A percentile compares a stretch with the other conserved stretches of the same genome.
phyloP scores from a whole-genome alignment of 2,113 vertebrate genomes.

The Polypterus senegalus region DNA sequence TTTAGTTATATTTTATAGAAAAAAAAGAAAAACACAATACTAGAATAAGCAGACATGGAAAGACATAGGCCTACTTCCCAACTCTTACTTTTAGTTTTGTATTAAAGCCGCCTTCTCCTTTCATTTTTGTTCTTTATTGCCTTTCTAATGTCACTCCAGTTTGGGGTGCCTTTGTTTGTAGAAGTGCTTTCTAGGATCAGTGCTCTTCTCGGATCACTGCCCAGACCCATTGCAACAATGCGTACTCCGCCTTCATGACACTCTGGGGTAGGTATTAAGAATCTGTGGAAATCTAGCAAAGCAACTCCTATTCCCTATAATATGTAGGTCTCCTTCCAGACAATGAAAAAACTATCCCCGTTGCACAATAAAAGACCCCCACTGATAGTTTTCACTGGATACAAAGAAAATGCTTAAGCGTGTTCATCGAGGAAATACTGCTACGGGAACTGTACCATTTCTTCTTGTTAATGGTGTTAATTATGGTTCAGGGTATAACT shows the following conservation, averaged over 20 bases:
- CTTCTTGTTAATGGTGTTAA: no score
- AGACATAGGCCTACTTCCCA: neutral
- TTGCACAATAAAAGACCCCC: neutral
- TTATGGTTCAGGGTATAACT: no score
- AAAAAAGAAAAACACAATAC: no score
- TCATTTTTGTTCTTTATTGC: no score
- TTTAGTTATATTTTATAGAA: no score
- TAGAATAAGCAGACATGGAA: no score
- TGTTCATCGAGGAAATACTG: no score
- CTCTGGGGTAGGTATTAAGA: neutral
- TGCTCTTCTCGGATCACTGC: slow-evolving; percentile 42
- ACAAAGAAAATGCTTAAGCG: no score
- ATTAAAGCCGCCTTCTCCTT: no score
- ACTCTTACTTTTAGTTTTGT: neutral
- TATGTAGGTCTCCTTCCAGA: slow-evolving; percentile 34
- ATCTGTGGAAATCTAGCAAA: slow-evolving; percentile 4
- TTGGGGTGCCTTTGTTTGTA: slow-evolving; percentile 31
- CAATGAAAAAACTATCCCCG: slow-evolving; percentile 25
- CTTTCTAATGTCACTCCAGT: slow-evolving; percentile 5
- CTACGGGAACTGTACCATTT: no score
- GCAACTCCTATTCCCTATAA: slow-evolving; percentile 16
- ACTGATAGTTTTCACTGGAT: slow-evolving; percentile 21
- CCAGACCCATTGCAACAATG: slow-evolving; percentile 40
- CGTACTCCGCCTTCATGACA: slow-evolving; percentile 7
- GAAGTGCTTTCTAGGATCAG: slow-evolving; percentile 49